Evolutionary conservation across 1,140 invertebrate genomes (phyloP), one percentile per base, ranked within the genome.

Genomic region (Bilobella aurantiaca): DNA sequence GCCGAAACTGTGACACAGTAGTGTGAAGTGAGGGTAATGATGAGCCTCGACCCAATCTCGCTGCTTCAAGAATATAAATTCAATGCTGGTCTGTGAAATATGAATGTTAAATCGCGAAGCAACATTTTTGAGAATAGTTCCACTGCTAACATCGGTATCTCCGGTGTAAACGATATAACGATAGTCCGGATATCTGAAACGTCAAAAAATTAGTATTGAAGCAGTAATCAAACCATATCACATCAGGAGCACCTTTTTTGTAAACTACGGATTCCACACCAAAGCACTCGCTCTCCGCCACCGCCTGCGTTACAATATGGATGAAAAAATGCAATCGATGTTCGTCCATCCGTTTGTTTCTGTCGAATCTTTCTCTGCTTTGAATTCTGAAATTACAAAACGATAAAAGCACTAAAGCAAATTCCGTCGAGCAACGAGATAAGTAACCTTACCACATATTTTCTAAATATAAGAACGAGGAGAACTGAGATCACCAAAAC

Each of bases 301-400:
- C 96, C 97, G 0, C 96, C 96, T 14, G 92, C 91, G 84, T 96
- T 95, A 75, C 94, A 98, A 75, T 97, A 98, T 0, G 96, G 96
- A 80, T 99, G 96, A 77, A 99, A 98, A 76, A 99, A 90, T 0
- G 86, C 95, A 59, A 97, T 81, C 56, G 82, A 81, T 0, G 34
- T 34, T 53, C 47, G 65, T 28, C 62, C 32, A 21, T 27, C 31
- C 16, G 21, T n/a, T 58, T 63, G 28, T 3, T 58, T 62, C n/a
- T 58, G 58, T 14, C 34, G 34, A 12, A 12, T 42, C 34, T 18
- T 42, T 18, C 34, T 42, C 34, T 42, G 34, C 18, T 42, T 42
- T 8, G 34, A 42, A 42, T 42, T 8, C 34, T 42, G 18, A 18
- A 42, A 42, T n/a, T n/a, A n/a, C n/a, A n/a, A n/a, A n/a, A n/a